Base-by-base conservation (phyloP, 2,888 invertebrate genomes). In the Drosophila mettleri region DNA sequence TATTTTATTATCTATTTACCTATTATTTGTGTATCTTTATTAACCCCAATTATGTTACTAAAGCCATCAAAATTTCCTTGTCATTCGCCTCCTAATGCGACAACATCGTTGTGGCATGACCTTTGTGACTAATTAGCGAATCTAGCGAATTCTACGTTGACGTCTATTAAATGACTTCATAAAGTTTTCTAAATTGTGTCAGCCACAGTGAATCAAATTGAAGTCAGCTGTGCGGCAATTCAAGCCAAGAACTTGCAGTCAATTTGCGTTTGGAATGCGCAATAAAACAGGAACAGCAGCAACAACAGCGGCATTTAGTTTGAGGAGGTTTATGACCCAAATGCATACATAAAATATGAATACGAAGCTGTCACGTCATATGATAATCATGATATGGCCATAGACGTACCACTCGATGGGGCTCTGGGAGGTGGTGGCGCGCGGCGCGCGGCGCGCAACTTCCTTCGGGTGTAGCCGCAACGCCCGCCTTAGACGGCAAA, bases 281-380 rank as follows among this genome's bases (percentile, higher is more conserved):
- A 60, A 69, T 66, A 84, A 68, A 57, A n/a, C 49, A 3, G 49
- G 39, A 52, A 51, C 33, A 55, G 54, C 38, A 51, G 38, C 36
- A 54, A 9, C 45, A 53, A 45, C 49, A 55, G 51, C 38, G 7
- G 4, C 36, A 38, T 34, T 49, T 38, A 16, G 41, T 36, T 62
- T 24, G 43, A 45, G 46, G 39, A 54, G 38, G 38, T 85, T 88
- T 90, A 88, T 87, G 90, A 90, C 90, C 89, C 70, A 80, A 90
- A 89, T 90, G 88, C 86, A 88, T 86, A 71, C 86, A 89, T 87
- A 88, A 88, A 46, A 85, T 81, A 87, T 88, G 84, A 60, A 38
- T 59, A 43, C 78, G 78, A 75, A 74, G 81, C 91, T 88, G 88
- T 90, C 91, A 90, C 89, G 91, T 89, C 89, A 91, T 89, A 88